Percentiles rank a stretch among this genome's conserved stretches.
These are phyloP conservation scores for Tetraodon nigroviridis DNA, from an alignment of 2,113 vertebrate species.

Conservation along the genomic window DNA sequence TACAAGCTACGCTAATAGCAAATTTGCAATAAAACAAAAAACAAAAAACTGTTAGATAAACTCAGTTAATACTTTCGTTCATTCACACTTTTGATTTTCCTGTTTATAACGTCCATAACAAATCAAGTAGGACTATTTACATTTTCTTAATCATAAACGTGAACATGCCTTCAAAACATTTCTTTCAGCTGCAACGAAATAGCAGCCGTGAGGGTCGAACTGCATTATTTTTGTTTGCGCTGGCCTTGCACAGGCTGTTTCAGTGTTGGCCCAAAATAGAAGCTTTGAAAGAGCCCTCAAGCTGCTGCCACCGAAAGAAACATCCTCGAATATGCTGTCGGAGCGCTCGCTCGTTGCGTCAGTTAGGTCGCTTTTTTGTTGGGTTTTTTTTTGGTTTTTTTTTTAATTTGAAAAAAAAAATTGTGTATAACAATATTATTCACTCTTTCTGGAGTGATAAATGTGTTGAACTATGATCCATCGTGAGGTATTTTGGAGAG, in stretches of 20 bases:
- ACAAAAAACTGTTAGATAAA: background rate
- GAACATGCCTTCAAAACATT: background rate
- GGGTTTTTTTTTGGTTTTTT: too few relatives aligned
- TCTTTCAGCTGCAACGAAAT: background rate
- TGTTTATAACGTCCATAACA: background rate
- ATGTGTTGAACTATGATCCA: too few relatives aligned
- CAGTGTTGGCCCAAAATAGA: slow-evolving; percentile 19
- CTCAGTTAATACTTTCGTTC: background rate
- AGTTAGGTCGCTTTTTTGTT: slow-evolving; percentile 22
- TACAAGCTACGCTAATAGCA: background rate
- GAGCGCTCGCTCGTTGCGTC: slow-evolving; percentile 22
- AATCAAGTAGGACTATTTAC: too few relatives aligned
- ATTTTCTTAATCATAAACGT: too few relatives aligned
- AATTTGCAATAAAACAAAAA: background rate
- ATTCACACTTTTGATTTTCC: background rate
- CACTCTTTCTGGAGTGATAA: too few relatives aligned
- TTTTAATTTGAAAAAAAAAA: too few relatives aligned
- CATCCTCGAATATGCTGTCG: slow-evolving; percentile 34
- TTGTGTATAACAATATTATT: background rate
- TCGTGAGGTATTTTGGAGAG: background rate
- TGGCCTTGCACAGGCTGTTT: slow-evolving; percentile 12
- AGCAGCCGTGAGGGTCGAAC: slow-evolving; percentile 12
- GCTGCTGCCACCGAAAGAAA: slow-evolving; percentile 11
- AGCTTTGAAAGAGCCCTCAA: slow-evolving; percentile 3
- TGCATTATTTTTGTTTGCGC: slow-evolving; percentile 25